Conservation (phyloP, 2,113 vertebrate genomes). For the Dendropsophus ebraccatus region DNA sequence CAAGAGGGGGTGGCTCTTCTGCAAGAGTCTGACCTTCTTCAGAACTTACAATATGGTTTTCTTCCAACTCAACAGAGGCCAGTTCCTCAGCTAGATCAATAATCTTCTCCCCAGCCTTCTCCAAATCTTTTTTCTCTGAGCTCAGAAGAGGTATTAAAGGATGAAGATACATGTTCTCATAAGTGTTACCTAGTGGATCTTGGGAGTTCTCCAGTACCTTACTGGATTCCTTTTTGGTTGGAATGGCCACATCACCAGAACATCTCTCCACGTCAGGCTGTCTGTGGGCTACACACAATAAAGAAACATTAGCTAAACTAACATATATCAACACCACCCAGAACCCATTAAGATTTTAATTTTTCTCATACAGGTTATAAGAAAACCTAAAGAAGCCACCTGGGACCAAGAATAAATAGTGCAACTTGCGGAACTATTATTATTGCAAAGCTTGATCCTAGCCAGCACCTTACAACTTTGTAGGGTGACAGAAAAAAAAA, state of each 20-base stretch:
- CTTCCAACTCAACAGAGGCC: conserved; percentile 65
- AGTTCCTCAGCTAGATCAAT: conserved; percentile 70
- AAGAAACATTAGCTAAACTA: conserved; percentile 16
- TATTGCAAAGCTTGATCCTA: not conserved
- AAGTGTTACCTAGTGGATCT: conserved; percentile 73
- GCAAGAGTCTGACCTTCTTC: not conserved
- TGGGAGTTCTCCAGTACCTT: conserved; percentile 57
- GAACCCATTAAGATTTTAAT: too few species aligned
- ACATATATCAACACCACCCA: not conserved
- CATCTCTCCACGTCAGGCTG: conserved; percentile 70
- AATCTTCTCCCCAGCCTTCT: conserved; percentile 69
- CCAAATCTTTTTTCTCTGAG: conserved; percentile 69
- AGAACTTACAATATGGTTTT: conserved; percentile 61
- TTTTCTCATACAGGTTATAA: too few species aligned
- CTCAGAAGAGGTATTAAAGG: conserved; percentile 67
- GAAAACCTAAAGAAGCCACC: too few species aligned
- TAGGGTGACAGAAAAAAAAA: not conserved
- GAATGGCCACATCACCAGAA: conserved; percentile 64
- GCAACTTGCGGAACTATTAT: not conserved
- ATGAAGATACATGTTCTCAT: conserved; percentile 68
- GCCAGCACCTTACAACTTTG: not conserved
- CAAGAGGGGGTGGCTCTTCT: conserved; percentile 62
- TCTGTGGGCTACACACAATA: conserved; percentile 75
- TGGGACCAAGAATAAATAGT: not conserved
- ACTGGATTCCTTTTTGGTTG: conserved; percentile 69